A percentile compares a stretch with the other conserved stretches of the same genome.
phyloP scores from a whole-genome alignment of 2,888 invertebrate species.

The Thysanoteuthis rhombus region DNA sequence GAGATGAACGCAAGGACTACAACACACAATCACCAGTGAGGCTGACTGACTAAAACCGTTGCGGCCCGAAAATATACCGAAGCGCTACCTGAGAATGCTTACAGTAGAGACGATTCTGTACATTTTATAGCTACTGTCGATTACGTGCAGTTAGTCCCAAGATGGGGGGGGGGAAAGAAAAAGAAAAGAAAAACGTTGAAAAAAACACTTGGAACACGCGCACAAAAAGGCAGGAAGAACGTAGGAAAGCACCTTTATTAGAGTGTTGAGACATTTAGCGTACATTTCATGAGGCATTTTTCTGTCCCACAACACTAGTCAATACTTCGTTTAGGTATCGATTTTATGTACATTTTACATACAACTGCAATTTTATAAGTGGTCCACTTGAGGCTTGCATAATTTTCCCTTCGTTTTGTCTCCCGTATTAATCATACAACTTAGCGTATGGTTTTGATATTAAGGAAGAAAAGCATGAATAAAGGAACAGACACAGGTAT shows the following conservation, averaged over 20 bases:
- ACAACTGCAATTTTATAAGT: background rate
- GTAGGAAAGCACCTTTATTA: background rate
- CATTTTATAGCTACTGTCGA: background rate
- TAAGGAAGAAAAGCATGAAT: background rate
- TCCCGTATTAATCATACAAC: background rate
- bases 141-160: background rate
- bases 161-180: background rate
- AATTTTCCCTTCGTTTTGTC: background rate
- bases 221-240: background rate
- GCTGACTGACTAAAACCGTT: background rate
- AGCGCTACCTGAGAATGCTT: background rate
- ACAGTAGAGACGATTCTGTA: background rate
- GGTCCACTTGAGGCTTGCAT: background rate
- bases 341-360: background rate
- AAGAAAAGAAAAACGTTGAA: background rate
- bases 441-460: background rate
- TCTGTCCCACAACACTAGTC: background rate
- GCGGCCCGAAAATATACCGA: background rate
- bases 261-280: background rate
- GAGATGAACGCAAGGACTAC: background rate
- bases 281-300: background rate
- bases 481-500: accelerated
- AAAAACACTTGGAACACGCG: background rate
- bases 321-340: background rate
- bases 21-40: background rate